Base-by-base conservation (phyloP, 2,888 invertebrate species). In the Ischnus inquisitorius region DNA sequence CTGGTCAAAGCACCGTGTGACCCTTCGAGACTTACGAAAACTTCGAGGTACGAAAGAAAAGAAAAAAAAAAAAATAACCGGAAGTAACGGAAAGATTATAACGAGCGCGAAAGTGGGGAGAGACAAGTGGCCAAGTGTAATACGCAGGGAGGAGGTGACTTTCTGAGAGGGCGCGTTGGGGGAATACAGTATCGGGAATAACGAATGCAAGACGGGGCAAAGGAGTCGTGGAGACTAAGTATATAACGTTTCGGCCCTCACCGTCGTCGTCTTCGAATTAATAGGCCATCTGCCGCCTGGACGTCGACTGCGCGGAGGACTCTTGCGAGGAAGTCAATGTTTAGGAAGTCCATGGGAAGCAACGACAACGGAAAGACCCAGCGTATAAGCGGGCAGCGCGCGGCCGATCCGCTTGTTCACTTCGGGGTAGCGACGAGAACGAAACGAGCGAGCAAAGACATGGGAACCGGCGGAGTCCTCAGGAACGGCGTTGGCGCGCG, bases 281-380 rank as follows among this genome's bases (percentile, higher is more conserved):
- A 93, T 92, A 91, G 92, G 90, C 93, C 93, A 93, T 93, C 93
- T 93, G 93, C 90, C 90, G 84, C 86, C 87, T 82, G 80, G 83
- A 62, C 48, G 87, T 3, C 46, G 46, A 25, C 28, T 60, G 60
- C 85, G n/a, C n/a, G n/a, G 79, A 79, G 71, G 84, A 75, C 87
- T 28, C 79, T 89, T 88, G 90, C 89, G 88, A 93, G 93, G 93
- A 93, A 93, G 92, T 93, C 90, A 91, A 91, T 92, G 93, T 92
- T 93, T 92, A 92, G 92, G 91, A 92, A 92, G 92, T 91, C 90
- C 93, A 93, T 93, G 93, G 93, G 93, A 93, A 93, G 90, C 92
- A 88, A 88, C 91, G 92, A 92, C 92, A 93, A 93, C 93, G 93
- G 93, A 93, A 93, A 92, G 92, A 90, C 93, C 88, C 93, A 92